Evolutionary conservation across 2,797 vertebrate species (phyloP), one percentile per base, ranked within the genome.

Genomic region (Pempheris klunzingeri): DNA sequence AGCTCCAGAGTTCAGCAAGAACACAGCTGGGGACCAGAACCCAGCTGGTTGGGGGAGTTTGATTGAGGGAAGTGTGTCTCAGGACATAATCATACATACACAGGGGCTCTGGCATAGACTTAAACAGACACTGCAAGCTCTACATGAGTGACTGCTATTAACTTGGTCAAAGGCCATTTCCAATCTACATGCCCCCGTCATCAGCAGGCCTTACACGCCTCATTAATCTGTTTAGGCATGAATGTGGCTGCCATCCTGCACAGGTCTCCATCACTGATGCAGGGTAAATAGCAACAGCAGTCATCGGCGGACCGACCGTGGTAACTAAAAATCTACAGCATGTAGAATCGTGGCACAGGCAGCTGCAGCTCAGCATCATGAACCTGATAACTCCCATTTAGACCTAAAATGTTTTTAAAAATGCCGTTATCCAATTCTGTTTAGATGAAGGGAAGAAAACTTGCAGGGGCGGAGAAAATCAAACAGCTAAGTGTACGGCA

Each of bases 11-110:
- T 88, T 80, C 46, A 86, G 61, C 32, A 38, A 63, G 65, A 89
- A 79, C 76, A 68, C 88, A 92, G 87, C 87, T 88, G 90, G 90
- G 90, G 72, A 83, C 82, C 80, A 60, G 68, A 77, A 59, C 70
- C 74, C 88, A 90, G 88, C 86, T 84, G 88, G 82, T 53, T 67
- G 12, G 28, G 36, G 73, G 78, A 74, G 67, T 74, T 81, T 76
- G 61, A 69, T 71, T 6, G 67, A 71, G 52, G 76, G 38, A 55
- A 79, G 63, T 47, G 34, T 71, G 58, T 81, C 72, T 85, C 54
- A 20, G 63, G 80, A 80, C 53, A 57, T 62, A 58, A 55, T 74
- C 60, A 39, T 64, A 71, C 70, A 81, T 70, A 77, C 53, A 50
- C 49, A 84, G 63, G 53, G 22, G 58, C 10, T 59, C 81, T 64